A percentile compares a stretch with the other conserved stretches of the same genome.
Conservation (phyloP, 2,797 vertebrate species). For the Chrysocyon brachyurus region DNA sequence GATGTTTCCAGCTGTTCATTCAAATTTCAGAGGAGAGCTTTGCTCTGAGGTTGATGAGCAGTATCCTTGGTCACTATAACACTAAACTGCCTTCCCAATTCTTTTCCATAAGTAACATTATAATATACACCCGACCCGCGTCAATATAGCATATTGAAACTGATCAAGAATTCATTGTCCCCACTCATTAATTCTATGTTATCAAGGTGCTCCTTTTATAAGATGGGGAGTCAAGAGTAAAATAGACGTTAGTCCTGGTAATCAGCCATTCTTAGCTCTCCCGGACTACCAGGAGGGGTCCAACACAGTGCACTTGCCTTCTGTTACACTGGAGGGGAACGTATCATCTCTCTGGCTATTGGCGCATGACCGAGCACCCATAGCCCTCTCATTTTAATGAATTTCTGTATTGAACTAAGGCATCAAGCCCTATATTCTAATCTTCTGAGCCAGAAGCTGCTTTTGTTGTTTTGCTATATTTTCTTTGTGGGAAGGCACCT, state of each 20-base stretch:
- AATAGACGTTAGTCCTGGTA: neutral
- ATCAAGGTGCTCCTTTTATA: neutral
- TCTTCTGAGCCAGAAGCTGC: neutral
- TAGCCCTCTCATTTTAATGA: neutral
- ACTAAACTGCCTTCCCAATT: neutral
- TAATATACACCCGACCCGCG: neutral
- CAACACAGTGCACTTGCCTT: neutral
- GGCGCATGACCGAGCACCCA: neutral
- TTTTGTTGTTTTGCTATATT: neutral
- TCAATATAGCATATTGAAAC: neutral
- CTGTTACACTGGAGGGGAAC: neutral
- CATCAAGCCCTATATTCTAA: neutral
- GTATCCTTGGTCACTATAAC: neutral
- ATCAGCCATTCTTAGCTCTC: neutral
- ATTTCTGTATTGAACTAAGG: neutral
- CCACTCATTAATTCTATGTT: neutral
- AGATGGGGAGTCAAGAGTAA: neutral
- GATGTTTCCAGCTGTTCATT: neutral
- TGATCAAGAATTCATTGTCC: neutral
- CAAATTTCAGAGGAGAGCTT: neutral
- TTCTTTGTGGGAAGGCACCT: neutral
- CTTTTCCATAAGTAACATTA: neutral
- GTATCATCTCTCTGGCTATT: neutral
- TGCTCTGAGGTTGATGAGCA: neutral
- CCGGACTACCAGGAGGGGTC: neutral